A percentile compares a stretch with the other conserved stretches of the same genome.
Evolutionary conservation across 1,140 invertebrate genomes (phyloP).

Genomic region (Diorhabda sublineata): DNA sequence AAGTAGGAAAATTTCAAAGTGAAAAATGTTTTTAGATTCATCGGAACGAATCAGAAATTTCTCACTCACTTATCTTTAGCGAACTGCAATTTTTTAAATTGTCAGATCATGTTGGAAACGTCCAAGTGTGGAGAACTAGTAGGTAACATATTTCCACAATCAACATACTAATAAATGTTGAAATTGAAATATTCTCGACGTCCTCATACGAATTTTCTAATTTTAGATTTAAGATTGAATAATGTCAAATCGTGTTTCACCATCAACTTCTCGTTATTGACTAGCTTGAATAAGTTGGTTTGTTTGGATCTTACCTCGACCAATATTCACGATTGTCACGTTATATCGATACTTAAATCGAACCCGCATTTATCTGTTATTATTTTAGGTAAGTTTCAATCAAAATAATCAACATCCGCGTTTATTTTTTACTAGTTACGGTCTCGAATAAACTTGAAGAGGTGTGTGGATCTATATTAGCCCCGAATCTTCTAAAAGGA

Average conservation of each 20-base stretch:
- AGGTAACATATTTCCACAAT: constrained; percentile 20
- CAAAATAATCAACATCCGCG: no score
- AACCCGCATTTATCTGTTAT: constrained; percentile 68
- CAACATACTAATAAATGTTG: background rate
- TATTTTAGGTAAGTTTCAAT: constrained; percentile 57
- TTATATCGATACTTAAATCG: constrained; percentile 61
- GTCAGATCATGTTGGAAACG: constrained; percentile 27
- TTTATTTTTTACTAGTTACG: no score
- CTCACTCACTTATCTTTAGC: constrained; percentile 40
- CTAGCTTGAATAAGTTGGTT: constrained; percentile 60
- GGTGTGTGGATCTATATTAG: no score
- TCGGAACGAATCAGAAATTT: constrained; percentile 1
- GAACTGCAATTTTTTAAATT: constrained; percentile 36
- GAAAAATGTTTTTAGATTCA: constrained; percentile 9
- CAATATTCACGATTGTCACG: constrained; percentile 57
- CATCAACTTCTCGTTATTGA: constrained; percentile 7
- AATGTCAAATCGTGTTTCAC: background rate
- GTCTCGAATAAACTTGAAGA: no score
- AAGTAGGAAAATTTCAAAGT: no score
- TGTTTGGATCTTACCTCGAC: constrained; percentile 76
- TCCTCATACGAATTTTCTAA: background rate
- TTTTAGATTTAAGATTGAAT: constrained; percentile 26
- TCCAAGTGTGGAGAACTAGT: constrained; percentile 32
- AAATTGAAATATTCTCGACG: background rate
- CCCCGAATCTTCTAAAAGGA: no score